Conservation (phyloP, 2,113 vertebrate species). For the western clawed frog (Xenopus tropicalis) region UCB_Xtro_10.0 CM004443.2:126592501-126593000, state of each 20-base stretch:
- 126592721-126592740: conserved; percentile 55
- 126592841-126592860: neutral
- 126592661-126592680: conserved; percentile 62
- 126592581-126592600: conserved; percentile 51
- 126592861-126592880: too few species aligned
- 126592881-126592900: too few species aligned
- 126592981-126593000: too few species aligned
- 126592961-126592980: too few species aligned
- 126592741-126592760: conserved; percentile 50
- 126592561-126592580: conserved; percentile 24
- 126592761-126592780: conserved; percentile 53
- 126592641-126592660: conserved; percentile 58
- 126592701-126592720: conserved; percentile 51
- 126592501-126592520: conserved; percentile 16
- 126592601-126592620: conserved; percentile 48
- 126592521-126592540: conserved; percentile 8
- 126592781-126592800: conserved; percentile 50
- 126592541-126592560: conserved; percentile 13
- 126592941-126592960: too few species aligned
- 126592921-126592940: too few species aligned
- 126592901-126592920: too few species aligned
- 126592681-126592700: conserved; percentile 51
- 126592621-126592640: conserved; percentile 57
- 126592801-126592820: conserved; percentile 41
- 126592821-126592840: neutral